phyloP scores from a whole-genome alignment of 2,888 invertebrate genomes.

The Gymnocheta viridis region DNA sequence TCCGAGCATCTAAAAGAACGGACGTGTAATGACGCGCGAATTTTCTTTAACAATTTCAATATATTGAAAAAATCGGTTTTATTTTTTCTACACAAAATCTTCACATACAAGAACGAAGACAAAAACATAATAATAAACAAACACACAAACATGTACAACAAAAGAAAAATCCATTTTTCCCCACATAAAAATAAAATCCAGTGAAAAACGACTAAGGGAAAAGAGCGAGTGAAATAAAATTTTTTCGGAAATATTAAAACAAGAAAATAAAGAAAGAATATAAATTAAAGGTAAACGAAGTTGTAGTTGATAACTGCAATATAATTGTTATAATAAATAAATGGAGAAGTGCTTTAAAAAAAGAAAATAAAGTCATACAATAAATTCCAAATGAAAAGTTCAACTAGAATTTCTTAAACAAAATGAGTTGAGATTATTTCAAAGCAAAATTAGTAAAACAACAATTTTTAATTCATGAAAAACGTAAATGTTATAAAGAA shows the following conservation, averaged over 20 bases:
- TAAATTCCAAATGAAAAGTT: slow-evolving; percentile 20
- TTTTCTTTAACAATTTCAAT: slow-evolving; percentile 65
- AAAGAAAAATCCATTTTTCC: slow-evolving; percentile 54
- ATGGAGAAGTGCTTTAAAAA: not conserved
- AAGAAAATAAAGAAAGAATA: not conserved
- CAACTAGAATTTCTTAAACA: not conserved
- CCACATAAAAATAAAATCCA: slow-evolving; percentile 26
- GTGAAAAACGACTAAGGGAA: slow-evolving; percentile 62
- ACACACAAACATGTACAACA: slow-evolving; percentile 44
- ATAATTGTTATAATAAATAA: slow-evolving; percentile 9
- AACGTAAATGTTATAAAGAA: not conserved
- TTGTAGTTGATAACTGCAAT: not conserved
- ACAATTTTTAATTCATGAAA: not conserved
- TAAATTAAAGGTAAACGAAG: not conserved
- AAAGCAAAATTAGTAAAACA: not conserved
- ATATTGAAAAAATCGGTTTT: slow-evolving; percentile 72
- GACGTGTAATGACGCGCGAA: slow-evolving; percentile 79
- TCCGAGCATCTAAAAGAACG: slow-evolving; percentile 80
- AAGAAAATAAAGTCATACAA: not conserved
- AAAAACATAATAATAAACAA: slow-evolving; percentile 50
- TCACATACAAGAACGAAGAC: slow-evolving; percentile 65
- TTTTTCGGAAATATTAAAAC: not conserved
- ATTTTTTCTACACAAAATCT: slow-evolving; percentile 68
- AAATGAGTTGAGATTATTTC: slow-evolving; percentile 17
- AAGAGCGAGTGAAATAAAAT: slow-evolving; percentile 57